Percentiles rank a stretch among this genome's conserved stretches.
Conservation (phyloP, 2,113 vertebrate species). For the Polypterus senegalus region DNA sequence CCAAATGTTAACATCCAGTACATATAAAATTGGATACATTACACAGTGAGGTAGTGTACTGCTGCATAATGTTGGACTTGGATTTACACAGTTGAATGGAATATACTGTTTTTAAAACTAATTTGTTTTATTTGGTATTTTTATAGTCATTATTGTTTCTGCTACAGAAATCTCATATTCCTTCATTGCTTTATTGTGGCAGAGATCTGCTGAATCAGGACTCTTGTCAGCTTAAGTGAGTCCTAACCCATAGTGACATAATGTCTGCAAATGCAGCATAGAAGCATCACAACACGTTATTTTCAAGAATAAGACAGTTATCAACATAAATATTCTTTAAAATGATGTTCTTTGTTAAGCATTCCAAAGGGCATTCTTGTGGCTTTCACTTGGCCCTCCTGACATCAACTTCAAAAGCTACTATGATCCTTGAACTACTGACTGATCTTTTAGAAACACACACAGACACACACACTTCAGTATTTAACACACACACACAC, state of each 20-base stretch:
- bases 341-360: not conserved
- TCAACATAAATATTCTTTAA: not conserved
- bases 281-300: constrained; percentile 21
- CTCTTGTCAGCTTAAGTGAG: constrained; percentile 33
- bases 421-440: not conserved
- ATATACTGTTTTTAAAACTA: constrained; percentile 1
- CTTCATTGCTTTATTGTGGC: constrained; percentile 48
- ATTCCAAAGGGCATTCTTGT: constrained; percentile 1
- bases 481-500: no score
- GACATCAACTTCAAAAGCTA: not conserved
- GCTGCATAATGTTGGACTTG: no score
- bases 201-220: constrained; percentile 35
- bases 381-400: constrained; percentile 1
- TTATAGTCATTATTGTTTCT: constrained; percentile 43
- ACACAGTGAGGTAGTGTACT: no score
- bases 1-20: no score
- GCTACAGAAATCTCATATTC: constrained; percentile 34
- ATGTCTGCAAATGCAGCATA: constrained; percentile 26
- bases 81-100: no score
- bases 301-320: constrained; percentile 20
- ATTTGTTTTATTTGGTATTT: constrained; percentile 37
- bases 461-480: not conserved
- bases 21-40: no score
- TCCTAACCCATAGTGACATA: constrained; percentile 24
- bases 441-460: not conserved